Percentiles rank a stretch among this genome's conserved stretches.
phyloP scores from a whole-genome alignment of 1,140 invertebrate species.

The Epicauta chinensis region DNA sequence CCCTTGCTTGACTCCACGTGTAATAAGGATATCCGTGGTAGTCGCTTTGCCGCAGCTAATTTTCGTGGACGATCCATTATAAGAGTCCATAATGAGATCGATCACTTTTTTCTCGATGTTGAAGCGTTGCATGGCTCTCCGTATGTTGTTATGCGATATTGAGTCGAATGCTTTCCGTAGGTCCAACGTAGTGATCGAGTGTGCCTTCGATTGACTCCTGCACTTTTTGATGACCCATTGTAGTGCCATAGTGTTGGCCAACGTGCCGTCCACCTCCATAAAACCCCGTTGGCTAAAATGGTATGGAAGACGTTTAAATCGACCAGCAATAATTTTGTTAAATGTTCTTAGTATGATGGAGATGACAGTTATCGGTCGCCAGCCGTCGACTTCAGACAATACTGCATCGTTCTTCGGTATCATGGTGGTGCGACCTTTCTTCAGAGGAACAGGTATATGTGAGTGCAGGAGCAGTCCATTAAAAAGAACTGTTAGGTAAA shows the following conservation, averaged over 20 bases:
- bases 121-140: neutral
- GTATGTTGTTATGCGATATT: neutral
- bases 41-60: too few relatives aligned
- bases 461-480: too few relatives aligned
- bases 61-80: too few relatives aligned
- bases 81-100: too few relatives aligned
- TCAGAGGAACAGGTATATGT: too few relatives aligned
- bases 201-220: neutral
- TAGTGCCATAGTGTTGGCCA: neutral
- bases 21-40: too few relatives aligned
- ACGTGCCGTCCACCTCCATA: neutral
- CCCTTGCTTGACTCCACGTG: too few relatives aligned
- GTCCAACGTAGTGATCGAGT: neutral
- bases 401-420: neutral
- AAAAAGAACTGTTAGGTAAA: too few relatives aligned
- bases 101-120: too few relatives aligned
- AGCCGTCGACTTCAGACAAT: neutral
- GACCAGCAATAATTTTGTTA: neutral
- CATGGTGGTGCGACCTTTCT: neutral
- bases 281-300: conserved; percentile 1
- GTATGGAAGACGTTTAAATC: neutral
- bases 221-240: neutral
- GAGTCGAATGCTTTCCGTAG: conserved; percentile 8
- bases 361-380: conserved; percentile 1
- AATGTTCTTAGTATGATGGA: neutral